Base-by-base conservation (phyloP, 2,113 vertebrate species). In the Capreolus pygargus region DNA sequence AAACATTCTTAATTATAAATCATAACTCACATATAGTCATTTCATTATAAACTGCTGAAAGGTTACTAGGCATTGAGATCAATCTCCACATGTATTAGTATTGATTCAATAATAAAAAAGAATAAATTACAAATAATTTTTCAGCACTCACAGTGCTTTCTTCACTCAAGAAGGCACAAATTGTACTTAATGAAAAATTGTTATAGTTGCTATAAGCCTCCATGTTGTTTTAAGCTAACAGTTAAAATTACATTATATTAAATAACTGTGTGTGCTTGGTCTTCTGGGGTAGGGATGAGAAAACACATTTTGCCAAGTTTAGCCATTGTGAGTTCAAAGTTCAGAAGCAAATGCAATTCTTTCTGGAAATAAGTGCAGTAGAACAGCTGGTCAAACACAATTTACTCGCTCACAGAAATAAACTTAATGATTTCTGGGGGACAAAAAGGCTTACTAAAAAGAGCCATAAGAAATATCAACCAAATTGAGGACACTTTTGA, bases 331-430 rank as follows among this genome's bases (percentile, higher is more conserved):
- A 96, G 97, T 98, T 98, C 96, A 98, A 96, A 97, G 97, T 98
- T 98, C 93, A 97, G 96, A 92, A 97, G 54, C 27, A 98, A 98
- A 98, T 98, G 93, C 74, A 97, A 98, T 98, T 98, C 97, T 97
- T 98, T 97, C 93, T 98, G 95, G 96, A 98, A 98, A 97, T 97
- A 97, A 98, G 95, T 97, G 57, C 87, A 95, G 94, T 94, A 96
- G 94, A 98, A 97, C 98, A 98, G 95, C 97, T 98, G 98, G 96
- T 95, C 98, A 98, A 97, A 98, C 84, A 97, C 92, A 98, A 98
- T 97, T 98, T 98, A 97, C 95, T 97, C 85, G 50, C 90, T 96
- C 84, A 87, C 60, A 97, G 95, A 95, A 98, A 97, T 94, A 96
- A 96, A 96, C 95, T 84, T 98, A 97, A 97, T 98, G 92, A 95